These are phyloP conservation scores for Actenoides hombroni DNA, from an alignment of 2,113 vertebrate genomes.

Conservation along the genomic window DNA sequence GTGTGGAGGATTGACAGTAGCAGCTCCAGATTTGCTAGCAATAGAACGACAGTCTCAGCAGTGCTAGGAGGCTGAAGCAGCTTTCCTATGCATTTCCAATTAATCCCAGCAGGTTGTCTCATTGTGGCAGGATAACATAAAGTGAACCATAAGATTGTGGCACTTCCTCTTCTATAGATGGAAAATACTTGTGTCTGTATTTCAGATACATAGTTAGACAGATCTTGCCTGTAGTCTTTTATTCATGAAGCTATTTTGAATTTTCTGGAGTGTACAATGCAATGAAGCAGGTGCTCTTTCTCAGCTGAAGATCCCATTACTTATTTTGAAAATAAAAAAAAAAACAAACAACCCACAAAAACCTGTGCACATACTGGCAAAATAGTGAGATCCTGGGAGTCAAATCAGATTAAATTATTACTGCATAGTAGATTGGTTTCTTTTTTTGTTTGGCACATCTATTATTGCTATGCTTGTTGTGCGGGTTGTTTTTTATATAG, in stretches of 20 bases:
- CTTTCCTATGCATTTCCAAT: slow-evolving; percentile 34
- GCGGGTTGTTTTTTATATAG: not conserved
- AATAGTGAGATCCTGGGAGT: not conserved
- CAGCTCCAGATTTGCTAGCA: not conserved
- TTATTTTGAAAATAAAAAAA: not conserved
- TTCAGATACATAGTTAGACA: not conserved
- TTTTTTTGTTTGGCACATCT: not conserved
- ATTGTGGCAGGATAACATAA: not conserved
- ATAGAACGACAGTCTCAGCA: not conserved
- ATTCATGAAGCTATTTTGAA: not conserved
- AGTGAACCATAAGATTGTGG: not conserved
- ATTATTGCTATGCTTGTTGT: not conserved
- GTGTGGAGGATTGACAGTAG: not conserved
- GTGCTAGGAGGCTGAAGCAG: not conserved
- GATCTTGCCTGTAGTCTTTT: not conserved
- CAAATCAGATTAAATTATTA: not conserved
- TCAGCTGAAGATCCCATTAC: not conserved
- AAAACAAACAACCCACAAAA: not conserved
- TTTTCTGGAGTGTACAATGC: not conserved
- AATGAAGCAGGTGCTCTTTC: not conserved
- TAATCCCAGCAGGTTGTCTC: slow-evolving; percentile 37
- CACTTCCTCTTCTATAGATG: not conserved
- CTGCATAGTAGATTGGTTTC: not conserved
- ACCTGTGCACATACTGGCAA: not conserved
- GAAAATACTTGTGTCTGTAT: not conserved